Percentiles rank a stretch among this genome's conserved stretches.
Evolutionary conservation across 2,888 invertebrate species (phyloP).

Genomic region (Microctonus hyperodae): DNA sequence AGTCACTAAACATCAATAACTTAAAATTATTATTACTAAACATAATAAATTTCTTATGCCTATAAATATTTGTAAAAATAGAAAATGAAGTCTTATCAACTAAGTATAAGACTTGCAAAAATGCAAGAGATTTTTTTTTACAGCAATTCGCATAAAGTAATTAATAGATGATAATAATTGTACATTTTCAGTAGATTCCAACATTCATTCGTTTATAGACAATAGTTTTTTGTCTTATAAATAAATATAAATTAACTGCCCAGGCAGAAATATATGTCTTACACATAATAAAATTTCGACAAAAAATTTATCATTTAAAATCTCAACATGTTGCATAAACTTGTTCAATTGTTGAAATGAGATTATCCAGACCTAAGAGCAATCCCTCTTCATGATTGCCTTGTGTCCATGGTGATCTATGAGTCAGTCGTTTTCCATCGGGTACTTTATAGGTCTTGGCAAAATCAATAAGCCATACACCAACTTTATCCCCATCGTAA

Average conservation of each 20-base stretch:
- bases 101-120: too few species aligned
- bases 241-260: not conserved
- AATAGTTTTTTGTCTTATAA: not conserved
- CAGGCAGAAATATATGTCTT: not conserved
- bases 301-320: slow-evolving; percentile 8
- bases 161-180: not conserved
- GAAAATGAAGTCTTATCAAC: not conserved
- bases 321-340: slow-evolving; percentile 44
- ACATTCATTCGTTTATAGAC: not conserved
- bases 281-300: not conserved
- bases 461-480: slow-evolving; percentile 97
- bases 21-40: not conserved
- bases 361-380: slow-evolving; percentile 88
- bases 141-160: too few species aligned
- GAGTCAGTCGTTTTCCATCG: slow-evolving; percentile 74
- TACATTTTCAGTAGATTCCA: not conserved
- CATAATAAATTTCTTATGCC: not conserved
- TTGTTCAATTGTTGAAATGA: slow-evolving; percentile 75
- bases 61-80: not conserved
- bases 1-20: not conserved
- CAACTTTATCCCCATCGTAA: slow-evolving; percentile 86
- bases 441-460: slow-evolving; percentile 88
- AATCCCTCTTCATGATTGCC: slow-evolving; percentile 99
- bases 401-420: slow-evolving; percentile 83
- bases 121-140: not conserved